These are phyloP conservation scores for Heterotis niloticus DNA, from an alignment of 2,113 vertebrate genomes.

Conservation along the genomic window DNA sequence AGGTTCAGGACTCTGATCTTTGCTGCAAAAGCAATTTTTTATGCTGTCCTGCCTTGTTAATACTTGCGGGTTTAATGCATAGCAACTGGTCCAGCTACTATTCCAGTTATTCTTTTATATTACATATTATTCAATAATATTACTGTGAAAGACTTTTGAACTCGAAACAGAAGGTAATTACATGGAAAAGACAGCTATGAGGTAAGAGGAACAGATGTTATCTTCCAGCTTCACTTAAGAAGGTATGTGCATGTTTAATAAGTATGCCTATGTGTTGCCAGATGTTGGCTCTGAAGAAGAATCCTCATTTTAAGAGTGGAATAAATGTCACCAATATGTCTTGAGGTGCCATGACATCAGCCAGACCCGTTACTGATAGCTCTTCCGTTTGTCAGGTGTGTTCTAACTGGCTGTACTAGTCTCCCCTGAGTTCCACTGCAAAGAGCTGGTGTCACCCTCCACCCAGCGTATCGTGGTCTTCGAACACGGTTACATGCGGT, in stretches of 20 bases:
- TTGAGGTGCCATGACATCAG: not conserved
- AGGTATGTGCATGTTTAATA: constrained; percentile 32
- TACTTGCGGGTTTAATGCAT: constrained; percentile 29
- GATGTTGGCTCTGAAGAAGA: constrained; percentile 39
- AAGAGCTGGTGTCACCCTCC: too few relatives aligned
- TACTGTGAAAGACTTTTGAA: constrained; percentile 29
- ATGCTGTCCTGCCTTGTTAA: constrained; percentile 24
- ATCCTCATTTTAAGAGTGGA: constrained; percentile 34
- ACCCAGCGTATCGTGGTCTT: too few relatives aligned
- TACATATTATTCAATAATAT: constrained; percentile 33
- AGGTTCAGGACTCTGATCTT: constrained; percentile 14
- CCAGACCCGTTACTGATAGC: constrained; percentile 50
- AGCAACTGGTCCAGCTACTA: constrained; percentile 24
- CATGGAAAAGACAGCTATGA: constrained; percentile 41
- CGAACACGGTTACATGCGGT: not conserved
- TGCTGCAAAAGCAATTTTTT: constrained; percentile 12
- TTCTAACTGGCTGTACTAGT: constrained; percentile 36
- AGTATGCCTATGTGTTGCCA: constrained; percentile 43
- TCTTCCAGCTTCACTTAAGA: too few relatives aligned
- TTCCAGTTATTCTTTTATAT: constrained; percentile 32
- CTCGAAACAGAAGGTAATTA: constrained; percentile 43
- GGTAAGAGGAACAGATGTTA: too few relatives aligned
- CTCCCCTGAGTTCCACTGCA: not conserved
- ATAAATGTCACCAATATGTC: constrained; percentile 24
- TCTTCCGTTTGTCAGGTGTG: constrained; percentile 39